Evolutionary conservation across 1,140 invertebrate genomes (phyloP).

Genomic region (Manduca sexta): DNA sequence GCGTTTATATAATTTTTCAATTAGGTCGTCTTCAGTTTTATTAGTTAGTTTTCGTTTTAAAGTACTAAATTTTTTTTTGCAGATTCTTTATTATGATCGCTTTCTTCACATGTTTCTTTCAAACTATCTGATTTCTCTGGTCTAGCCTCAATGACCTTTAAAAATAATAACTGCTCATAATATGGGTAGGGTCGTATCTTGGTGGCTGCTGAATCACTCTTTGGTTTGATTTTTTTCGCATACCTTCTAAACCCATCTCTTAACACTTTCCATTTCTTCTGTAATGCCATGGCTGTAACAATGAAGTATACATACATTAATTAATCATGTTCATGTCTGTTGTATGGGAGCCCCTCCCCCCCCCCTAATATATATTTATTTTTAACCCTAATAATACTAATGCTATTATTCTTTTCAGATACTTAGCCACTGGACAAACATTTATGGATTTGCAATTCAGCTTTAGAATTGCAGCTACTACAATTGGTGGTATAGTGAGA

Average conservation of each 20-base stretch:
- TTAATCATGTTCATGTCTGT: no score
- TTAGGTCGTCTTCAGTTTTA: conserved; percentile 21
- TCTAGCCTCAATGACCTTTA: conserved; percentile 13
- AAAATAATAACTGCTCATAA: conserved; percentile 19
- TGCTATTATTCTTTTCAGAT: conserved; percentile 30
- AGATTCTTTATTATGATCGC: conserved; percentile 19
- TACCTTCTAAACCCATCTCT: conserved; percentile 19
- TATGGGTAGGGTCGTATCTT: conserved; percentile 15
- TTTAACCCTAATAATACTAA: no score
- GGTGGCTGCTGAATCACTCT: conserved; percentile 22
- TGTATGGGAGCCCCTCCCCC: no score
- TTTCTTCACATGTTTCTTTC: conserved; percentile 12
- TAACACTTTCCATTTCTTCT: conserved; percentile 26
- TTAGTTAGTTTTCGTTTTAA: conserved; percentile 12
- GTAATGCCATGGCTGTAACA: conserved; percentile 19
- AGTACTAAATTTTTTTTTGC: conserved; percentile 16
- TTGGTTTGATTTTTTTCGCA: conserved; percentile 21
- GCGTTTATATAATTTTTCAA: conserved; percentile 24
- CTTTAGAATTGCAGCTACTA: conserved; percentile 39
- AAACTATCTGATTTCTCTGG: conserved; percentile 15
- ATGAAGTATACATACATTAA: no score
- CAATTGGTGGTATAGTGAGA: conserved; percentile 28
- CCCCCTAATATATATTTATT: no score
- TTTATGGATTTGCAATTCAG: conserved; percentile 39
- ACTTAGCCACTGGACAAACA: conserved; percentile 34